Evolutionary conservation across 2,113 vertebrate genomes (phyloP), one percentile per base, ranked within the genome.

Genomic region (Alligator sinensis): DNA sequence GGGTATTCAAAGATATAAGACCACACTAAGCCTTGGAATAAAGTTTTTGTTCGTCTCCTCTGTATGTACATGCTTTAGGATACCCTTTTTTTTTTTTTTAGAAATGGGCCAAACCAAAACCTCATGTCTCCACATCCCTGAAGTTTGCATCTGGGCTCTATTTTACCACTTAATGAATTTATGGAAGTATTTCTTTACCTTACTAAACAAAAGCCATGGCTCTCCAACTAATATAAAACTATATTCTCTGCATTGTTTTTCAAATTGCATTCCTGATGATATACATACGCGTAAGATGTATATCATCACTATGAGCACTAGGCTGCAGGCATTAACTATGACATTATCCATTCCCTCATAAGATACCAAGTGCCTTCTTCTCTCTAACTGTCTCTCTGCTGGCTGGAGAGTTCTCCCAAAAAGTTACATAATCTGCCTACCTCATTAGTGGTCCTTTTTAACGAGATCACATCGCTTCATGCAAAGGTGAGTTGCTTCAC

Each of bases 91-190:
- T 28, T 27, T 68, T 4, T 9, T 47, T 47, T 88, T 59, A 68
- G 57, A 54, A 79, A 4, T 4, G 7, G 3, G 3, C 1, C 70
- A 25, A 87, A 96, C 81, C n/a, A 77, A 86, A 86, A 7, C 22
- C 1, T 3, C 1, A 3, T 6, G 38, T 5, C 84, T 91, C 28
- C 3, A 0, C 3, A 80, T 5, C 11, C 9, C 61, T 61, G 16
- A 79, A 54, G 79, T 92, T 68, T 92, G 19, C 19, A 85, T 24
- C 24, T 93, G 57, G 13, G 30, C 7, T 61, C n/a, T 59, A 80
- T 64, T 87, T 72, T 76, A 21, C 34, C 76, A 15, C 47, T 80
- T 77, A 75, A 19, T 86, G 34, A 54, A 11, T 82, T 4, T 18
- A 55, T 2, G 3, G 14, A 92, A 85, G 72, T 68, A 3, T 1